Base-by-base conservation (phyloP, 2,888 invertebrate species). In the Macrosoma leucophasiata region DNA sequence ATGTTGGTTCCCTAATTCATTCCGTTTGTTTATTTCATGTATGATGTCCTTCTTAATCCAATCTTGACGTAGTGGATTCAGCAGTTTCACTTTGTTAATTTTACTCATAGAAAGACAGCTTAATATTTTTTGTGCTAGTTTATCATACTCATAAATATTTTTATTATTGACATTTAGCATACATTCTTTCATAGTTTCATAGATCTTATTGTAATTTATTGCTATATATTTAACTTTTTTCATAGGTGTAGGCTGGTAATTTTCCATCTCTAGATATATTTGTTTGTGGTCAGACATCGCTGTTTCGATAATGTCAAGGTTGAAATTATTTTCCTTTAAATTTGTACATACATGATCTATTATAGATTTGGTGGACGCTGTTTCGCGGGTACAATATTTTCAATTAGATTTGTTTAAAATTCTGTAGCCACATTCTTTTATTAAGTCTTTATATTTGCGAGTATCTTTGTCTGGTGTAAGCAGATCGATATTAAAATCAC, bases 241-340 rank as follows among this genome's bases (percentile, higher is more conserved):
- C n/a, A 17, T 7, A 17, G 17, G 17, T 4, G 7, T 5, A 1
- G 31, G 27, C 13, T 25, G 19, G 18, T 18, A 25, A 21, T 40
- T 36, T n/a, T 34, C 19, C 4, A 46, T 12, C 26, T 41, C 46
- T 3, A 41, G 17, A 13, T 42, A 39, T n/a, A 44, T 29, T 24
- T 47, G 39, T 12, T 44, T 44, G 14, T 43, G 47, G 18, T 46
- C 46, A 4, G 43, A 33, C 26, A 46, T 23, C 11, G 39, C 5
- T n/a, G 40, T 41, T 17, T 48, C 39, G 12, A 46, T 29, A 1
- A 43, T 22, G 12, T 37, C 12, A 6, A 45, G 10, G 9, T 41
- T 15, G 12, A 28, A 38, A 2, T 20, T 29, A n/a, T 29, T 20
- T 11, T 29, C 13, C 13, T 25, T 36, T 14, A 43, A 6, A 18